Evolutionary conservation across 2,888 invertebrate genomes (phyloP), one percentile per base, ranked within the genome.

Genomic region (Trichogramma dendrolimi): DNA sequence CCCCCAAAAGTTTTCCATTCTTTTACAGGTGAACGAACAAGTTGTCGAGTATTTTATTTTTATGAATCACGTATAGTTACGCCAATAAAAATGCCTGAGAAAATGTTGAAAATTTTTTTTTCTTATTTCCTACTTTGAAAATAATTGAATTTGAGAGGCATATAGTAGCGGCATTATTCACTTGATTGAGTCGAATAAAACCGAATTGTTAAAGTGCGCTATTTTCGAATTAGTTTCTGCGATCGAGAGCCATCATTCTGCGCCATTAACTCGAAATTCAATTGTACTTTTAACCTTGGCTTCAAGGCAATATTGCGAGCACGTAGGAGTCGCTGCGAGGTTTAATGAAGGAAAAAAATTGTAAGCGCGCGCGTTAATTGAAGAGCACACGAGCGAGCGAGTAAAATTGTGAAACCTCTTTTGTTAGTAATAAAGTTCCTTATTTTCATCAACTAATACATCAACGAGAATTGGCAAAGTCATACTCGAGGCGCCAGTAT

Each of bases 231-330:
- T 27, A 27, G 27, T 27, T 27, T 27, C 27, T 27, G 3, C 27
- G 27, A 27, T 27, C 27, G 27, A 27, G 27, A 27, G 27, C 65
- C 65, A 62, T 65, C 60, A 62, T 65, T 65, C 62, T 60, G 40
- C 52, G 4, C 62, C 58, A 65, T 62, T 65, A 60, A 53, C 44
- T 14, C 58, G 27, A 51, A 62, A 55, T 65, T 62, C 62, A 62
- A 65, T 61, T 62, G 62, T 60, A 62, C 59, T 60, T 62, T 62
- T 27, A 51, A 60, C 47, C 46, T 58, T 43, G 43, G 8, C 53
- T 38, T 56, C 62, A 48, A 56, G 42, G 10, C 59, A 56, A 59
- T 61, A 61, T 54, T 14, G 27, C 27, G 3, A 27, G 27, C 27
- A 27, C 3, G 27, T 27, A 27, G 27, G 27, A 44, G 43, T 55